These are phyloP conservation scores for Chloroceryle aenea DNA, from an alignment of 2,113 vertebrate species.

Conservation along the genomic window DNA sequence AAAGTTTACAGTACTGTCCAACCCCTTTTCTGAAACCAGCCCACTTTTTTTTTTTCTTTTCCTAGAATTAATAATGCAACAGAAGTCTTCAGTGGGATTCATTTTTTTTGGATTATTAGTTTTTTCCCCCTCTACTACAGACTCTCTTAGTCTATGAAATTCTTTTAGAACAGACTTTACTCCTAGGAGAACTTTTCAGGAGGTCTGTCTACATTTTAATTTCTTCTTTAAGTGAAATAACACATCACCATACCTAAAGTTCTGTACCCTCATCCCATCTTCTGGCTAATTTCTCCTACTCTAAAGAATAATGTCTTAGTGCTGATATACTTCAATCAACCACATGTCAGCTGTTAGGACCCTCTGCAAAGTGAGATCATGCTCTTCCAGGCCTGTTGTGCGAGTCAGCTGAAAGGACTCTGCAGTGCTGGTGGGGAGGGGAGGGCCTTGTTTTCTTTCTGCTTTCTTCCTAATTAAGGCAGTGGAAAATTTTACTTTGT, in stretches of 20 bases:
- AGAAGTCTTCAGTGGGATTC: background rate
- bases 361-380: constrained; percentile 19
- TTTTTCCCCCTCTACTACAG: background rate
- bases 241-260: background rate
- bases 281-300: background rate
- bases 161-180: background rate
- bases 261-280: background rate
- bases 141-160: background rate
- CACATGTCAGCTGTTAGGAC: constrained; percentile 3
- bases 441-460: background rate
- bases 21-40: background rate
- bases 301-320: background rate
- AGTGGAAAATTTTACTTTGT: constrained; percentile 41
- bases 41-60: background rate
- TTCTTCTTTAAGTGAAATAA: background rate
- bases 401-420: constrained; percentile 17
- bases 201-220: background rate
- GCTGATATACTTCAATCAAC: constrained; percentile 32
- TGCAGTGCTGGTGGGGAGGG: background rate
- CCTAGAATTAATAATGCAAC: background rate
- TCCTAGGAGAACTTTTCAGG: background rate
- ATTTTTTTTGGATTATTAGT: background rate
- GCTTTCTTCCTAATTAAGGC: constrained; percentile 15
- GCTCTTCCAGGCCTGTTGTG: background rate
- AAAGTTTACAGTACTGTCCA: background rate